These are phyloP conservation scores for Gallinago undulata DNA, from an alignment of 2,113 vertebrate species.

Conservation along the genomic window DNA sequence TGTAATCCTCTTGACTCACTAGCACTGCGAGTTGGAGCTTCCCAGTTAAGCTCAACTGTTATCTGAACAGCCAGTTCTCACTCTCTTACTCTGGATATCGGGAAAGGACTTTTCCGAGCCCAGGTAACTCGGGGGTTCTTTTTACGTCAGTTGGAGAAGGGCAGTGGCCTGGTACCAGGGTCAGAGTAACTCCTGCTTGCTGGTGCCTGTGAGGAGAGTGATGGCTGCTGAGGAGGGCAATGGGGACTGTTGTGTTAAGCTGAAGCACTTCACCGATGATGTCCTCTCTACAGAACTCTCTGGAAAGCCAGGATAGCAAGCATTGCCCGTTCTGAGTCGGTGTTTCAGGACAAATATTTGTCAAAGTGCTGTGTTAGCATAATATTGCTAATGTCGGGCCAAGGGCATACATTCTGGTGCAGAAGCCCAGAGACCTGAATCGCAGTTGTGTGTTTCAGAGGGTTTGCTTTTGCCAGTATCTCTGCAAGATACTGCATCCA, in stretches of 20 bases:
- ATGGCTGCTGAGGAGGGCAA: neutral
- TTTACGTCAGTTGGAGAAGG: neutral
- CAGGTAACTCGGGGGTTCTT: neutral
- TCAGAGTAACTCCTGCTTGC: neutral
- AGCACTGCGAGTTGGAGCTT: neutral
- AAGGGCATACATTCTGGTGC: neutral
- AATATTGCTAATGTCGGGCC: neutral
- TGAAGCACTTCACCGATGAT: accelerated
- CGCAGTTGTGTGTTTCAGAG: neutral
- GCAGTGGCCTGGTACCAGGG: neutral
- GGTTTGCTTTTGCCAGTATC: neutral
- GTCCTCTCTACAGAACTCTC: neutral
- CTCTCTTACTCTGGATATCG: neutral
- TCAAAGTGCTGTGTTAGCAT: neutral
- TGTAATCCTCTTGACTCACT: neutral
- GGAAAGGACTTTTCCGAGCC: neutral
- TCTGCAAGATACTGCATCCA: accelerated
- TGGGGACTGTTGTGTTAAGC: neutral
- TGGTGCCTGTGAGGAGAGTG: accelerated
- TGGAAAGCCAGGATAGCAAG: neutral
- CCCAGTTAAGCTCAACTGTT: neutral
- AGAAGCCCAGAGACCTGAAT: neutral
- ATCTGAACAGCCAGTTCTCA: neutral
- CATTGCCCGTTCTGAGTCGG: neutral
- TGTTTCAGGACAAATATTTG: neutral